These are phyloP conservation scores for Gephyroberyx darwinii DNA, from an alignment of 2,797 vertebrate genomes.

Conservation along the genomic window DNA sequence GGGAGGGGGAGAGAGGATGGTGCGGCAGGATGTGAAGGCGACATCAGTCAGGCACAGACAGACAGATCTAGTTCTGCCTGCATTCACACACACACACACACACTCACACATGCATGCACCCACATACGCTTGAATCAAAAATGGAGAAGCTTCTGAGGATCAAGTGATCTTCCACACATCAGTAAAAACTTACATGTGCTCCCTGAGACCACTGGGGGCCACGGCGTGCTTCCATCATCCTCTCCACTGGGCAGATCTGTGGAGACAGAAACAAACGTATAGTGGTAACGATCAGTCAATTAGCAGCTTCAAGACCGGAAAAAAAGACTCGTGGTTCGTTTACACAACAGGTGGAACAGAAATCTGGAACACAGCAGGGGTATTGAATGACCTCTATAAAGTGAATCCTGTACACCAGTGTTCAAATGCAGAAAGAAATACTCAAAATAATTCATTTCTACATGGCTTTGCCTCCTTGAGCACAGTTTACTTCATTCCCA, in stretches of 20 bases:
- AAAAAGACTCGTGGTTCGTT: slow-evolving; percentile 6
- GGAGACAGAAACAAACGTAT: slow-evolving; percentile 32
- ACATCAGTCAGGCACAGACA: slow-evolving; percentile 60
- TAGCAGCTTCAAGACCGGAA: background rate
- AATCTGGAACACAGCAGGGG: background rate
- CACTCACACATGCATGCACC: slow-evolving; percentile 3
- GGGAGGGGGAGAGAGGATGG: slow-evolving; percentile 41
- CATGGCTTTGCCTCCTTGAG: background rate
- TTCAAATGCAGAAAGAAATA: too few species aligned
- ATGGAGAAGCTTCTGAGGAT: slow-evolving; percentile 35
- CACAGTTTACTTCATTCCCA: background rate
- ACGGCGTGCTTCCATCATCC: slow-evolving; percentile 82
- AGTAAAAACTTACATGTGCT: slow-evolving; percentile 74
- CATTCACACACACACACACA: slow-evolving; percentile 8
- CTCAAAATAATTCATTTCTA: background rate
- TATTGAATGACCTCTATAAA: background rate
- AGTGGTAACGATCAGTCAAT: background rate
- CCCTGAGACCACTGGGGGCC: slow-evolving; percentile 44
- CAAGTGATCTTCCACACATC: slow-evolving; percentile 40
- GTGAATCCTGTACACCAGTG: background rate
- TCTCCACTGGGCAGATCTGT: slow-evolving; percentile 81
- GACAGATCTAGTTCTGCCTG: slow-evolving; percentile 14
- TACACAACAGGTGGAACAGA: slow-evolving; percentile 14
- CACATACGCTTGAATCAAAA: slow-evolving; percentile 33
- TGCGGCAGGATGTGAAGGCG: slow-evolving; percentile 65